Conservation (phyloP, 2,113 vertebrate genomes). For the Grus americana region DNA sequence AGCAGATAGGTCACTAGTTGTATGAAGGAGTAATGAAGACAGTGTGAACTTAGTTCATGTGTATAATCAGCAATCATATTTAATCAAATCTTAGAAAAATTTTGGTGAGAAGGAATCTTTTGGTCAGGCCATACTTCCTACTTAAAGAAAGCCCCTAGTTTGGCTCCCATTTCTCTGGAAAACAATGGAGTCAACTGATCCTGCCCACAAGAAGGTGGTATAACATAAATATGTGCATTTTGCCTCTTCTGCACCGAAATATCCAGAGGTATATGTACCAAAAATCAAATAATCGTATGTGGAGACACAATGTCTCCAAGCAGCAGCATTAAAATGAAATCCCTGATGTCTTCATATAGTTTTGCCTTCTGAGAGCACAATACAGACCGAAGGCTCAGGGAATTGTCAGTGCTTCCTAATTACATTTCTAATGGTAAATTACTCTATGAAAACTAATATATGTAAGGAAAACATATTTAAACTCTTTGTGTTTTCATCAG, state of each 20-base stretch:
- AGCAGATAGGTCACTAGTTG: background rate
- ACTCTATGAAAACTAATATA: background rate
- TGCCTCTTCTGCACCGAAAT: background rate
- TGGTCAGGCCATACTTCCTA: background rate
- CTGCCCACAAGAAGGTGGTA: background rate
- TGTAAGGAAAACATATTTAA: background rate
- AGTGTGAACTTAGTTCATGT: background rate
- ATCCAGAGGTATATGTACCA: accelerated
- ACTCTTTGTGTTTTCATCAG: background rate
- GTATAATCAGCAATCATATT: background rate
- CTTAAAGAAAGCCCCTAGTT: background rate
- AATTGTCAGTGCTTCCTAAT: background rate
- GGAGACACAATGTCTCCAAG: background rate
- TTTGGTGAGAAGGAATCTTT: background rate
- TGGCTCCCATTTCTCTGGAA: background rate
- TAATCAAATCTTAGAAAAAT: background rate
- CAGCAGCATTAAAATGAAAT: background rate
- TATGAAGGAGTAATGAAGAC: background rate
- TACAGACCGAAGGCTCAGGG: background rate
- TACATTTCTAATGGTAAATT: background rate
- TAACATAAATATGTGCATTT: background rate
- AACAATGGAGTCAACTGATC: background rate
- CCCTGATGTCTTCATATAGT: background rate
- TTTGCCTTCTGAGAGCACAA: background rate
- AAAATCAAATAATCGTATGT: background rate